Evolutionary conservation across 2,113 vertebrate species (phyloP), one percentile per base, ranked within the genome.

Genomic region (Aviceda subcristata): DNA sequence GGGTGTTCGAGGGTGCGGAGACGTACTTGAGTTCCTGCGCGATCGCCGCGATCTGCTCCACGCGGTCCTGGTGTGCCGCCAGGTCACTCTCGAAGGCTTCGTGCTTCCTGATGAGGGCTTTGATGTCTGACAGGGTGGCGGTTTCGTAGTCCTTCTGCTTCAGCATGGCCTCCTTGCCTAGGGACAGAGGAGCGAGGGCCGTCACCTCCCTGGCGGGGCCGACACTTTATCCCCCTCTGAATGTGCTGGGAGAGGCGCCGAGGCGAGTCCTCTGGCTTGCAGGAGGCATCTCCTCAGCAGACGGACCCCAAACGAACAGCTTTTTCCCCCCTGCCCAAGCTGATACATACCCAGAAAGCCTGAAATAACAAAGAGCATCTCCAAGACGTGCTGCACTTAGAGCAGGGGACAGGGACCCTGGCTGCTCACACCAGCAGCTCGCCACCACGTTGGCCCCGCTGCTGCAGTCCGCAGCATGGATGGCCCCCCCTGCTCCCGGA

Each of bases 61-160:
- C 99, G 0, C 99, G 85, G 98, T 99, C 99, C 98, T 99, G 99
- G 94, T 99, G 99, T 1, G 99, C 99, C 0, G 99, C 99, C 97
- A 99, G 97, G 97, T 99, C 99, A 6, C 99, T 99, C 98, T 99
- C 99, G 3, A 99, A 99, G 73, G 99, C 99, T 94, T 99, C 99
- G 7, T 99, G 99, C 81, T 99, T 99, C 89, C 99, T 97, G 88
- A 99, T 98, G 48, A 99, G 98, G 15, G 99, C 99, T 92, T 99
- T 99, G 85, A 99, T 98, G 90, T 99, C 99, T 0, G 99, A 99
- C 45, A 99, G 98, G 1, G 99, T 98, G 92, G 99, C 99, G 0
- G 98, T 98, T 97, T 99, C 99, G 2, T 99, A 99, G 97, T 99
- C 99, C 86, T 98, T 99, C 91, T 99, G 99, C 77, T 97, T 98